phyloP scores from a whole-genome alignment of 2,797 vertebrate genomes.

The Zenarchopterus dispar region DNA sequence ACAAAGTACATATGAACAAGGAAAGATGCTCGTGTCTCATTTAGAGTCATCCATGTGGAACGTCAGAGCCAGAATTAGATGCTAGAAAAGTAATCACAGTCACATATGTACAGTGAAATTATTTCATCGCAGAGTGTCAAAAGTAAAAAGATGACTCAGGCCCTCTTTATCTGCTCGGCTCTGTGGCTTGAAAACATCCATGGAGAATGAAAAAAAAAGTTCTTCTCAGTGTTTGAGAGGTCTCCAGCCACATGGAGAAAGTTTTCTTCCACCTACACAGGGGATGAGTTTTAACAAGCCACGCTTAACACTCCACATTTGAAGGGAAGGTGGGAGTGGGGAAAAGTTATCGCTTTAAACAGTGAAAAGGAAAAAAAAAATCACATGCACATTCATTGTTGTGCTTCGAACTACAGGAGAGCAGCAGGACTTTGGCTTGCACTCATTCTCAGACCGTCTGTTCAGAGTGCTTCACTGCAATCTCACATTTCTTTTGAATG shows the following conservation, averaged over 20 bases:
- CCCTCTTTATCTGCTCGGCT: conserved; percentile 67
- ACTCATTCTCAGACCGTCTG: conserved; percentile 45
- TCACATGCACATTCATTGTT: conserved; percentile 74
- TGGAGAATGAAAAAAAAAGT: conserved; percentile 28
- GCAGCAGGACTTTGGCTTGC: conserved; percentile 58
- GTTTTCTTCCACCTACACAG: conserved; percentile 69
- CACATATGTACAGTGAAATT: conserved; percentile 79
- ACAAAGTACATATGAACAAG: conserved; percentile 67
- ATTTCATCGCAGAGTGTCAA: conserved; percentile 69
- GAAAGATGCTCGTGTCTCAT: conserved; percentile 59
- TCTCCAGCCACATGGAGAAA: conserved; percentile 66
- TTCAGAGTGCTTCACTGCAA: conserved; percentile 41
- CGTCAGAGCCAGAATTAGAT: conserved; percentile 68
- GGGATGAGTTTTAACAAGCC: conserved; percentile 54
- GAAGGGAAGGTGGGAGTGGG: conserved; percentile 29
- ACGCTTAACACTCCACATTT: conserved; percentile 49
- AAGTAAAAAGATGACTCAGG: conserved; percentile 70
- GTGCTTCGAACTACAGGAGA: conserved; percentile 74
- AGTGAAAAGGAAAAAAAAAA: conserved; percentile 48
- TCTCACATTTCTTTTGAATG: conserved; percentile 51
- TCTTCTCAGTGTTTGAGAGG: conserved; percentile 57
- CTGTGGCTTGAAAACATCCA: conserved; percentile 60
- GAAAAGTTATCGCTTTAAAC: conserved; percentile 47
- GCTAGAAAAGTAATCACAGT: conserved; percentile 69
- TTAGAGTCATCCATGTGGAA: conserved; percentile 61